Percentiles rank a stretch among this genome's conserved stretches.
These are phyloP conservation scores for Brenthis hecate DNA, from an alignment of 2,888 invertebrate genomes.

Conservation along the genomic window DNA sequence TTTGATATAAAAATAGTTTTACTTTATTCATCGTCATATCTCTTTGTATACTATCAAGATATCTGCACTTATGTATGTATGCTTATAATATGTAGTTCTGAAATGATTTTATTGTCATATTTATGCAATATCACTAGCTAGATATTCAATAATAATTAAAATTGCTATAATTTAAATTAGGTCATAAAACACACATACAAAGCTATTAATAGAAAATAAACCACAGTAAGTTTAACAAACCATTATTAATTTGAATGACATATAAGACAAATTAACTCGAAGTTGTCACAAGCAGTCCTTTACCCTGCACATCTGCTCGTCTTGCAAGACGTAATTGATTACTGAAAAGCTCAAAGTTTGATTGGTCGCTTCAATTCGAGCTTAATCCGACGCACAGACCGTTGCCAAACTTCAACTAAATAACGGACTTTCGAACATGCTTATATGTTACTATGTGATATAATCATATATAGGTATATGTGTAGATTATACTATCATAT, in stretches of 20 bases:
- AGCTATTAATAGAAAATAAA: background rate
- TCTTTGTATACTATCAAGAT: too few relatives aligned
- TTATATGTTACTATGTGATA: slow-evolving; percentile 3
- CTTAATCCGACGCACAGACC: slow-evolving; percentile 49
- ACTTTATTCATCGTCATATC: too few relatives aligned
- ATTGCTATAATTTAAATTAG: too few relatives aligned
- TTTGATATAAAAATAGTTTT: too few relatives aligned
- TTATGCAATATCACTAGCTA: too few relatives aligned
- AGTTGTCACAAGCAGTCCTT: slow-evolving; percentile 17
- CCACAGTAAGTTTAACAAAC: background rate
- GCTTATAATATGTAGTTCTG: too few relatives aligned
- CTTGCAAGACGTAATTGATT: slow-evolving; percentile 60
- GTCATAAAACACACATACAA: too few relatives aligned
- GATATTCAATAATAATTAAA: too few relatives aligned
- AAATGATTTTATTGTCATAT: too few relatives aligned
- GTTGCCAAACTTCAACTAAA: slow-evolving; percentile 35
- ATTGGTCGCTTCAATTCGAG: slow-evolving; percentile 54
- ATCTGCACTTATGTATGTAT: too few relatives aligned
- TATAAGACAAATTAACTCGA: slow-evolving; percentile 19
- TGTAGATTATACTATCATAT: background rate
- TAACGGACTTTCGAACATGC: slow-evolving; percentile 33
- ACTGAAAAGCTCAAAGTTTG: slow-evolving; percentile 58
- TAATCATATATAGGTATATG: background rate
- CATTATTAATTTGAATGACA: slow-evolving; percentile 24
- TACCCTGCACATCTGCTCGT: slow-evolving; percentile 44